Evolutionary conservation across 2,888 invertebrate species (phyloP), one percentile per base, ranked within the genome.

Genomic region (Pelosia muscerda): DNA sequence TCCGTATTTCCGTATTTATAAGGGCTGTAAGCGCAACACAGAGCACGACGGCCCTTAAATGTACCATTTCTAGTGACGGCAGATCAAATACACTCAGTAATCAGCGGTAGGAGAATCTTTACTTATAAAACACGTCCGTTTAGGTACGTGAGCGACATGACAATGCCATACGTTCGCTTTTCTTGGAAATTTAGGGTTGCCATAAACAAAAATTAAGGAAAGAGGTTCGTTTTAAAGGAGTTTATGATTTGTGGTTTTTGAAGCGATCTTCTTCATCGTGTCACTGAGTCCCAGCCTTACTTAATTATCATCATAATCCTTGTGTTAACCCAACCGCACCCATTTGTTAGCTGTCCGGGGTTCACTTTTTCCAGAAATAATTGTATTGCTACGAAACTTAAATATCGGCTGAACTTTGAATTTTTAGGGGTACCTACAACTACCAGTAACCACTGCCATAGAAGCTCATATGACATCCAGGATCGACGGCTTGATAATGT

Each of bases 121-220:
- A 73, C 78, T 78, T 73, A 78, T 79, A 73, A 78, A 78, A 72
- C 65, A 69, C 81, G 63, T 67, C 28, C 53, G n/a, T 54, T 9
- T 26, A 66, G 15, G 28, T 31, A 81, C 79, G 79, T 79, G 79
- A 71, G 63, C 10, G 5, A 71, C 28, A 28, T 68, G 56, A 56
- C 68, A 67, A 79, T 68, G 53, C 31, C 1, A 25, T 54, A 25
- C 25, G 42, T 59, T 68, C 49, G 53, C 49, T 60, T 69, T 80
- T 80, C 78, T 80, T 65, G 55, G 75, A 72, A 75, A 53, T 19
- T 1, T 73, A 75, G 81, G 81, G 75, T 63, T 81, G 78, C 3
- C 60, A 60, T 54, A 10, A 2, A 38, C 5, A 42, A 22, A 15
- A 2, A 49, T 49, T 49, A 49, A n/a, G 49, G 49, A 49, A 49